phyloP scores from a whole-genome alignment of 2,113 vertebrate genomes.

The Sapajus apella region DNA sequence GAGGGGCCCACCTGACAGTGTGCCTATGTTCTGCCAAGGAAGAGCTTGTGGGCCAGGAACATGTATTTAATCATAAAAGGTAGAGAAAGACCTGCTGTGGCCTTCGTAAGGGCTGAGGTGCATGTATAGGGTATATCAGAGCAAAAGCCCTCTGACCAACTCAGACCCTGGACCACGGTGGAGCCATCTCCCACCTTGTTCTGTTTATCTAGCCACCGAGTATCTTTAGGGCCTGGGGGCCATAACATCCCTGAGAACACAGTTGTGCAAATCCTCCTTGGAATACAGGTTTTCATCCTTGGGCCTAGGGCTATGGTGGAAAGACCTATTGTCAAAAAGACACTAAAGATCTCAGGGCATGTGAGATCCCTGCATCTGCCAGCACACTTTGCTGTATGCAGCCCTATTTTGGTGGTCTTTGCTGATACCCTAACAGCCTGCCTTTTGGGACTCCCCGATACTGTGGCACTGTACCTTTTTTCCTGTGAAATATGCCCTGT shows the following conservation, averaged over 20 bases:
- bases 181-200: background rate
- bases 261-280: background rate
- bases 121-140: background rate
- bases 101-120: background rate
- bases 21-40: background rate
- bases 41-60: background rate
- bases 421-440: rapidly evolving
- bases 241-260: rapidly evolving
- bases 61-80: background rate
- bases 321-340: background rate
- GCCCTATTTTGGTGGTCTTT: background rate
- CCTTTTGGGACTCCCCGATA: rapidly evolving
- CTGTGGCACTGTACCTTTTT: rapidly evolving
- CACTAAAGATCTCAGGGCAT: background rate
- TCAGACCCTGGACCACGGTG: rapidly evolving
- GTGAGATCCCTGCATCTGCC: background rate
- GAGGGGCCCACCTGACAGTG: background rate
- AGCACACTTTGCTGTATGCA: background rate
- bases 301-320: background rate
- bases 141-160: no score
- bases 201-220: background rate
- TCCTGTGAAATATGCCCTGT: background rate
- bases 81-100: background rate
- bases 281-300: background rate
- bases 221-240: background rate